These are phyloP conservation scores for Coptotermes formosanus DNA, from an alignment of 1,140 invertebrate species.

Conservation along the genomic window DNA sequence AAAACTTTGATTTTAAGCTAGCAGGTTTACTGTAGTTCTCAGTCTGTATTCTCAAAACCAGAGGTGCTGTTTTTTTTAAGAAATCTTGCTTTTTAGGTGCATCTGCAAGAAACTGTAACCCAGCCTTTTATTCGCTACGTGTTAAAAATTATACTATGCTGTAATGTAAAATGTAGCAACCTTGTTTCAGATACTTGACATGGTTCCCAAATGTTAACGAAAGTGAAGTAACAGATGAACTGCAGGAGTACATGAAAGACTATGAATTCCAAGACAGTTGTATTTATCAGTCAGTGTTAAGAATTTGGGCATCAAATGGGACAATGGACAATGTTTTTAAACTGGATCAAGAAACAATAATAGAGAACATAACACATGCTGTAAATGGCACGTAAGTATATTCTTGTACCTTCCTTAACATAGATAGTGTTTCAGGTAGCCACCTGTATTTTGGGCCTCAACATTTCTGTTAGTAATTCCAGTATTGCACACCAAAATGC, in stretches of 20 bases:
- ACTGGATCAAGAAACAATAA: slow-evolving; percentile 42
- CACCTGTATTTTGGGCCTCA: too few species aligned
- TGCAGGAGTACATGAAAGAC: slow-evolving; percentile 40
- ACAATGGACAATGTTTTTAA: slow-evolving; percentile 39
- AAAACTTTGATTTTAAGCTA: too few species aligned
- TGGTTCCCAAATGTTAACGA: slow-evolving; percentile 43
- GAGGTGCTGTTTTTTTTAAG: too few species aligned
- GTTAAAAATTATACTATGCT: too few species aligned
- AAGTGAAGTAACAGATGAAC: slow-evolving; percentile 38
- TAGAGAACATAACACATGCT: slow-evolving; percentile 43
- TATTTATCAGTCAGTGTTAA: slow-evolving; percentile 47
- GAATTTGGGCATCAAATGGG: slow-evolving; percentile 42
- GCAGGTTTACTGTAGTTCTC: too few species aligned
- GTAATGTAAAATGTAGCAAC: too few species aligned
- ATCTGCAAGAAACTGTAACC: too few species aligned
- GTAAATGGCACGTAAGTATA: slow-evolving; percentile 43
- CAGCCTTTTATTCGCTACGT: too few species aligned
- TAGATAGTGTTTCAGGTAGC: not conserved
- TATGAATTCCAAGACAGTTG: slow-evolving; percentile 43
- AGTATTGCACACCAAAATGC: too few species aligned
- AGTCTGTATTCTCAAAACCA: too few species aligned
- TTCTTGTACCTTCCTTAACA: slow-evolving; percentile 22
- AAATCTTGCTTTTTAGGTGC: too few species aligned
- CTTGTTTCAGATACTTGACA: slow-evolving; percentile 43
- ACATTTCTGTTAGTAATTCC: too few species aligned